Conservation (phyloP, 2,113 vertebrate genomes). For the Mastomys natalensis region DNA sequence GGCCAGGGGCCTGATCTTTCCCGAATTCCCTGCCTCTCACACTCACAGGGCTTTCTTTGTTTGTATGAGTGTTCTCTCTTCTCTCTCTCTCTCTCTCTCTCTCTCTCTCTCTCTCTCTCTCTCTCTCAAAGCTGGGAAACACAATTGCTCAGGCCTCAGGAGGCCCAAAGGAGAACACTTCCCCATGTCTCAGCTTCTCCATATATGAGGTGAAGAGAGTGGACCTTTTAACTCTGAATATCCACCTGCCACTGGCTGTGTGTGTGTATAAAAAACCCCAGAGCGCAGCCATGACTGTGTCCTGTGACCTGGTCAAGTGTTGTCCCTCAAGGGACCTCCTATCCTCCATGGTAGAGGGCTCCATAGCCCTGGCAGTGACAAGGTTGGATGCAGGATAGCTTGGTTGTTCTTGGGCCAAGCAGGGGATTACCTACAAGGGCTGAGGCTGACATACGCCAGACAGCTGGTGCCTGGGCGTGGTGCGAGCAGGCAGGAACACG, state of each 20-base stretch:
- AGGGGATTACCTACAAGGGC: not conserved
- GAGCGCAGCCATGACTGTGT: not conserved
- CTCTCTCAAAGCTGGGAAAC: not conserved
- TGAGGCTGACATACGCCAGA: not conserved
- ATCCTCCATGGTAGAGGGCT: not conserved
- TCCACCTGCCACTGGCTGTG: not conserved
- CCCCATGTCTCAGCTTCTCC: not conserved
- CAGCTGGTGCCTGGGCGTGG: constrained; percentile 56
- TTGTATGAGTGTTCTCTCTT: not conserved
- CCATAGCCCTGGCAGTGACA: accelerated
- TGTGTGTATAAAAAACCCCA: too few species aligned
- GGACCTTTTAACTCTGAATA: not conserved
- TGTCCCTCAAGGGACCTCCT: not conserved
- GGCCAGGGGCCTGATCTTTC: accelerated
- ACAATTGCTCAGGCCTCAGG: not conserved
- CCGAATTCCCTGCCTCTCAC: accelerated
- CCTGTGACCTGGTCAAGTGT: not conserved
- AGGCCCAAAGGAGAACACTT: not conserved
- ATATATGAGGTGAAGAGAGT: not conserved
- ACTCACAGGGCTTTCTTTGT: constrained; percentile 49
- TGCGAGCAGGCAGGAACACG: constrained; percentile 31
- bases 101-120: not conserved
- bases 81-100: not conserved
- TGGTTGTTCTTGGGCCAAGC: not conserved
- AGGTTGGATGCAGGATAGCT: not conserved